These are phyloP conservation scores for Drosophila longiperda DNA, from an alignment of 2,888 invertebrate species.

Conservation along the genomic window DNA sequence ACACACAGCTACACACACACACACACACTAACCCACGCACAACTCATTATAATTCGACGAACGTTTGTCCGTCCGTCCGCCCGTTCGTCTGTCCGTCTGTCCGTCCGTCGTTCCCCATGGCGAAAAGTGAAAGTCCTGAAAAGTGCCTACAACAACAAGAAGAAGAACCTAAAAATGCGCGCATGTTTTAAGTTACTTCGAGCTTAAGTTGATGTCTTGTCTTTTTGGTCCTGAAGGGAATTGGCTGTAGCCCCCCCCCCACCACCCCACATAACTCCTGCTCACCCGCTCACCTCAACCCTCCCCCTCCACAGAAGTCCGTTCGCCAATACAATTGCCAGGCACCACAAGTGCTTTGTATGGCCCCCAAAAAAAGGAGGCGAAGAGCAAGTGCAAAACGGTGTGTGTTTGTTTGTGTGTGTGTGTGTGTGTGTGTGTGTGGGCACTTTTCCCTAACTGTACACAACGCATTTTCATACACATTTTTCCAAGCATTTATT, in stretches of 20 bases:
- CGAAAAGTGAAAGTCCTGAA: constrained; percentile 70
- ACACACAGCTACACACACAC: neutral
- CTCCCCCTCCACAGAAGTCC: neutral
- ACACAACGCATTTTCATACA: constrained; percentile 58
- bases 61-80: neutral
- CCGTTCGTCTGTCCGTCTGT: neutral
- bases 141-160: constrained; percentile 55
- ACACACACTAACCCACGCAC: neutral
- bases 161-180: constrained; percentile 55
- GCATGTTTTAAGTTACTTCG: constrained; percentile 34
- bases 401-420: constrained; percentile 10
- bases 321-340: constrained; percentile 33
- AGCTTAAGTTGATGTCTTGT: constrained; percentile 16
- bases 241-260: neutral
- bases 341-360: constrained; percentile 67
- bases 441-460: constrained; percentile 15
- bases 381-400: neutral
- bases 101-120: constrained; percentile 10
- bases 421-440: neutral
- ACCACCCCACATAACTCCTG: neutral
- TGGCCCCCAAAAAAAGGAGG: constrained; percentile 4
- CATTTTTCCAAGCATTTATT: constrained; percentile 52
- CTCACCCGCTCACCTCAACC: neutral
- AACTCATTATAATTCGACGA: constrained; percentile 69
- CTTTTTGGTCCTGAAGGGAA: constrained; percentile 19